Base-by-base conservation (phyloP, 2,797 vertebrate genomes). In the Borostomias antarcticus region DNA sequence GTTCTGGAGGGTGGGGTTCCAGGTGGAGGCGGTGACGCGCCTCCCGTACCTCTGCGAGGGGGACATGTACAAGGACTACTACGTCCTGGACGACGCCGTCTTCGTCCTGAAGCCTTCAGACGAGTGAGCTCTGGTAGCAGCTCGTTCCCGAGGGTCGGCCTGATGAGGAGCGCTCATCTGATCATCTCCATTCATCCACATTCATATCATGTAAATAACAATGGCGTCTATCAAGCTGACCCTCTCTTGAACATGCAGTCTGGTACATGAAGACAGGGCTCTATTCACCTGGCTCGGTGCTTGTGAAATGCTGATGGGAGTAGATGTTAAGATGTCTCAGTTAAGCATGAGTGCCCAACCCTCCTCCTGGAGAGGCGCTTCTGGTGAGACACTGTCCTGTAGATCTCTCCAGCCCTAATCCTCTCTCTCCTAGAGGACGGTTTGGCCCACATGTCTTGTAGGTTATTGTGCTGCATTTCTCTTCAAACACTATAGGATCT, bases 31-130 rank as follows among this genome's bases (percentile, higher is more conserved):
- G 13, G 93, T 99, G 82, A 99, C 96, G 28, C 94, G 97, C 64
- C 79, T 99, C 84, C 98, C 97, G 0, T 98, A 99, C 87, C 91
- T 99, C 62, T 99, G 98, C 30, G 98, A 99, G 77, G 97, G 97
- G 2, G 97, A 99, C 84, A 96, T 98, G 95, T 96, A 98, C 40
- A 96, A 95, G 43, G 96, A 98, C 83, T 98, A 97, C 90, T 99
- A 98, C 0, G 92, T 98, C 26, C 90, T 99, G 52, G 96, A 99
- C 17, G 97, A 98, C 29, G 97, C 95, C 0, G 96, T 99, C 76
- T 98, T 99, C 33, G 91, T 99, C 47, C 94, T 99, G 10, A 97
- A 89, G 68, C 93, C 94, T 19, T 89, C 77, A 19, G 75, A 91
- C 60, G 69, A 76, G 2, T 68, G 68, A 83, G 19, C 50, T 58